phyloP scores from a whole-genome alignment of 2,888 invertebrate species.

The Morpho achilles region DNA sequence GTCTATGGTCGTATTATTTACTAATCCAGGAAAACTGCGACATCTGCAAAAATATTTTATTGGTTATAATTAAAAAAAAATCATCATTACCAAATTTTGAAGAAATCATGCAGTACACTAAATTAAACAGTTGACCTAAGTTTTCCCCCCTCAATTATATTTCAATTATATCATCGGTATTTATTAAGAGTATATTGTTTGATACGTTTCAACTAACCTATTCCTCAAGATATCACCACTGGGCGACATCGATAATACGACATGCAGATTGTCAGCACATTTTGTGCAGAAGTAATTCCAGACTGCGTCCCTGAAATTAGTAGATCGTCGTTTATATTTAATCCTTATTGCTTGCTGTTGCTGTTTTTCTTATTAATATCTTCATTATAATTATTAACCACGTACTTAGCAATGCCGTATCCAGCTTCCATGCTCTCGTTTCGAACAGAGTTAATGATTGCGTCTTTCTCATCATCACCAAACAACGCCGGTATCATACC shows the following conservation, averaged over 20 bases:
- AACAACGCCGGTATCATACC: slow-evolving; percentile 93
- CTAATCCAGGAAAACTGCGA: slow-evolving; percentile 93
- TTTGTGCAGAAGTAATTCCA: slow-evolving; percentile 91
- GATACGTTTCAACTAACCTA: slow-evolving; percentile 55
- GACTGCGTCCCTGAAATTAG: slow-evolving; percentile 82
- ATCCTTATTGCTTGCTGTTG: too few relatives aligned
- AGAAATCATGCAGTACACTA: too few relatives aligned
- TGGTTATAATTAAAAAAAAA: too few relatives aligned
- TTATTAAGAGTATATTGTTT: too few relatives aligned
- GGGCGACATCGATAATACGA: slow-evolving; percentile 95
- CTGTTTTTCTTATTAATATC: too few relatives aligned
- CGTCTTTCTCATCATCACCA: slow-evolving; percentile 92
- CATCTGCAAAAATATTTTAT: slow-evolving; percentile 66
- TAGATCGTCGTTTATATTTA: background rate
- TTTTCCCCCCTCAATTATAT: too few relatives aligned
- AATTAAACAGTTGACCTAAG: too few relatives aligned
- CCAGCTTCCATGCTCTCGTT: slow-evolving; percentile 85
- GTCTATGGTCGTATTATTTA: slow-evolving; percentile 95
- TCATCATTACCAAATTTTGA: too few relatives aligned
- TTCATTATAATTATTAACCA: too few relatives aligned
- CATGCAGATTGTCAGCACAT: slow-evolving; percentile 91
- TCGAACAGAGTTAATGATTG: slow-evolving; percentile 84
- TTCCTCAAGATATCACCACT: slow-evolving; percentile 89
- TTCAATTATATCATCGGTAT: too few relatives aligned
- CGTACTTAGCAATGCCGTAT: slow-evolving; percentile 84